A percentile compares a stretch with the other conserved stretches of the same genome.
phyloP scores from a whole-genome alignment of 2,797 vertebrate species.

The Muraenolepis orangiensis region DNA sequence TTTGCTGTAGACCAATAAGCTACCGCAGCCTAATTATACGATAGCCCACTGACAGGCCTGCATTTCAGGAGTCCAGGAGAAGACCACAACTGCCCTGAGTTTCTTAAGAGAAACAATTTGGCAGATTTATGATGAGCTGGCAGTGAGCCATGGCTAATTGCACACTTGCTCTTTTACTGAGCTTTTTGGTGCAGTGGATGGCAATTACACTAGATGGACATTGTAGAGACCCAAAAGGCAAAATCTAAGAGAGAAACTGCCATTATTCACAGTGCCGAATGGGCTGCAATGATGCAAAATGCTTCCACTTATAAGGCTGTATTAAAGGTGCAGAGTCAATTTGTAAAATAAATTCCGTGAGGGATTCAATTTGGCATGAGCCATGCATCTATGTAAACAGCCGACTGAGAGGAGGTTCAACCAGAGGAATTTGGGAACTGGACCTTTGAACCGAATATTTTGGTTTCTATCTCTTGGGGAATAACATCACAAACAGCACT shows the following conservation, averaged over 20 bases:
- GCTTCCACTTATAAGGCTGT: constrained; percentile 15
- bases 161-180: constrained; percentile 65
- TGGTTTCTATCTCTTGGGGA: background rate
- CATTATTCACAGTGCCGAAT: constrained; percentile 22
- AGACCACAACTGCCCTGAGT: constrained; percentile 58
- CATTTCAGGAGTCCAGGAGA: constrained; percentile 56
- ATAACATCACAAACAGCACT: too few relatives aligned
- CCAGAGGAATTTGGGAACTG: background rate
- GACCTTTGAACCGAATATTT: background rate
- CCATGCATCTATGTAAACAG: constrained; percentile 32
- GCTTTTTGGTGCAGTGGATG: constrained; percentile 59
- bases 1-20: constrained; percentile 50
- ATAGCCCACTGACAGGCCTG: constrained; percentile 58
- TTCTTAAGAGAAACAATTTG: constrained; percentile 66
- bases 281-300: constrained; percentile 41
- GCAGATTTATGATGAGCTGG: constrained; percentile 63
- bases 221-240: constrained; percentile 58
- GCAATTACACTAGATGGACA: constrained; percentile 66
- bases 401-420: background rate
- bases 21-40: constrained; percentile 62
- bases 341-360: constrained; percentile 16
- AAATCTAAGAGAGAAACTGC: constrained; percentile 40
- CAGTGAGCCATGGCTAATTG: constrained; percentile 70
- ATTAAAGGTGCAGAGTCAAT: constrained; percentile 7
- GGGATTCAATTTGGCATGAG: constrained; percentile 29